These are phyloP conservation scores for Scaptomyza hsui DNA, from an alignment of 1,140 invertebrate species.

Conservation along the genomic window DNA sequence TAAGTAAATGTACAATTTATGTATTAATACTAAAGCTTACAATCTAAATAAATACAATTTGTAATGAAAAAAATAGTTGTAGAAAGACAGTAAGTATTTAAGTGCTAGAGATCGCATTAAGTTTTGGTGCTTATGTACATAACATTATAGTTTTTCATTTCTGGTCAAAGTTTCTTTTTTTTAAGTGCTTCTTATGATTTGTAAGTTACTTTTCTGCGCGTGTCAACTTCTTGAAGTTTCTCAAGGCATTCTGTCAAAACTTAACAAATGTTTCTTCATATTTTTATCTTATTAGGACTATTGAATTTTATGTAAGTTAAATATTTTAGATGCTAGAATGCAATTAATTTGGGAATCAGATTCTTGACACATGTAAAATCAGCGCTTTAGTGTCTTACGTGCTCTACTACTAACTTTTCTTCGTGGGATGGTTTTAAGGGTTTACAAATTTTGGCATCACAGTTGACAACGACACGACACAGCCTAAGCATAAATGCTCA, in stretches of 20 bases:
- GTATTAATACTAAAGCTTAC: slow-evolving; percentile 28
- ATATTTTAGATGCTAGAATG: background rate
- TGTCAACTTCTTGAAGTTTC: slow-evolving; percentile 10
- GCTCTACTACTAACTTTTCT: slow-evolving; percentile 44
- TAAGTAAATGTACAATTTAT: slow-evolving; percentile 44
- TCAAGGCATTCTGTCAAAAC: slow-evolving; percentile 4
- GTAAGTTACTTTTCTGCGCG: slow-evolving; percentile 11
- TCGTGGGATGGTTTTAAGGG: slow-evolving; percentile 15
- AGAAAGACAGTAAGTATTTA: slow-evolving; percentile 28
- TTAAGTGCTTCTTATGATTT: background rate
- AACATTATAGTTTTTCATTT: slow-evolving; percentile 1
- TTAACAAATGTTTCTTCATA: background rate
- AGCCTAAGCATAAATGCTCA: slow-evolving; percentile 71
- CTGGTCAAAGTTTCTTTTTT: background rate
- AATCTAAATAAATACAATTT: slow-evolving; percentile 44
- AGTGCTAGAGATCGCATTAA: slow-evolving; percentile 41
- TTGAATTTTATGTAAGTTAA: background rate
- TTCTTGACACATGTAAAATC: slow-evolving; percentile 21
- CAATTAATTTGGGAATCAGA: background rate
- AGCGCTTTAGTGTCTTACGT: slow-evolving; percentile 18
- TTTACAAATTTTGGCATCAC: slow-evolving; percentile 60
- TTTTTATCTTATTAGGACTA: slow-evolving; percentile 16
- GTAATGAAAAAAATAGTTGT: slow-evolving; percentile 38
- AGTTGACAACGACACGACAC: slow-evolving; percentile 42
- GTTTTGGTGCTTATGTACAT: slow-evolving; percentile 36